Base-by-base conservation (phyloP, 1,140 invertebrate species). In the Pachyrhynchus sulphureomaculatus region DNA sequence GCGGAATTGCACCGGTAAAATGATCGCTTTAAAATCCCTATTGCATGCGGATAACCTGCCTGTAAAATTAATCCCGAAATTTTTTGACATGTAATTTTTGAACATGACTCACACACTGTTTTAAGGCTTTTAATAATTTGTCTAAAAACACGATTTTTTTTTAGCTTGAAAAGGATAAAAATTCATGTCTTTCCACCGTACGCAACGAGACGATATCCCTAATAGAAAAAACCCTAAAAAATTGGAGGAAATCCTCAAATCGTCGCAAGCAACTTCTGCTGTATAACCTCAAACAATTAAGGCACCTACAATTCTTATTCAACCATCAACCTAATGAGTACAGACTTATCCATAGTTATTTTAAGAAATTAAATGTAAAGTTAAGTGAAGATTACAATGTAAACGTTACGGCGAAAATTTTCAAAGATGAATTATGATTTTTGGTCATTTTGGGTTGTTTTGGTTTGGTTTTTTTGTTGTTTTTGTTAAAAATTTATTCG, bases 301-400 rank as follows among this genome's bases (percentile, higher is more conserved):
- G 56, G 26, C 64, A 68, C 18, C 42, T 73, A 8, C 70, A 73
- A 29, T 54, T 73, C 13, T 64, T 70, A 47, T 67, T 73, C 26
- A 67, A 59, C 52, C 72, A 73, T 51, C 56, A 45, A 15, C 64
- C 69, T 12, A n/a, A 64, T 2, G 57, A 67, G 2, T 10, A 34
- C n/a, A 2, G 6, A 13, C 15, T 23, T 12, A 64, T 69, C 21
- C 12, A 61, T 13, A 52, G 15, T 54, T 63, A 59, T 49, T 66
- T 69, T 17, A 69, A 62, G 17, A 68, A 68, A 55, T 23, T 69
- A 8, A 60, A 64, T 24, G 13, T 39, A 5, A 13, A 36, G 13
- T 10, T 33, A 10, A 18, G 8, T 9, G 39, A 18, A 12, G 41
- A 62, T 45, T 44, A 61, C 37, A 51, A 4, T 2, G 15, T 8